Evolutionary conservation across 2,113 vertebrate genomes (phyloP).

Genomic region (Nesospiza acunhae): DNA sequence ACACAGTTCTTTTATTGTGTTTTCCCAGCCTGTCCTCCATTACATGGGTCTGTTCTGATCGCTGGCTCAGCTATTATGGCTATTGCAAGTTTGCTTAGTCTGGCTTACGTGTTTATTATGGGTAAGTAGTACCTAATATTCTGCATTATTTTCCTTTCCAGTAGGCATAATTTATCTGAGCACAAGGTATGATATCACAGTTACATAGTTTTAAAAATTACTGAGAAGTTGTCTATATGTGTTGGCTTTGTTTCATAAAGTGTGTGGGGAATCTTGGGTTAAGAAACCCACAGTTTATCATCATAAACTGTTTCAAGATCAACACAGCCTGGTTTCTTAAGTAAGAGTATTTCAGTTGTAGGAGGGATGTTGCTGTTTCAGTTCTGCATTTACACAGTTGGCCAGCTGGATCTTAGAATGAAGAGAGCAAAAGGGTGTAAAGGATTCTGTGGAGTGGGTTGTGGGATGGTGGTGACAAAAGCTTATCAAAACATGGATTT

Average conservation of each 20-base stretch:
- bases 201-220: neutral
- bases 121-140: conserved; percentile 71
- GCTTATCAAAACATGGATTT: neutral
- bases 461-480: neutral
- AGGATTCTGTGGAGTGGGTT: neutral
- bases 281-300: neutral
- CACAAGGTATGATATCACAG: neutral
- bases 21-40: conserved; percentile 69
- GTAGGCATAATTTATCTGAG: neutral
- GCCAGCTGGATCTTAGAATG: neutral
- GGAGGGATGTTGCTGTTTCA: neutral
- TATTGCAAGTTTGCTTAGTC: conserved; percentile 71
- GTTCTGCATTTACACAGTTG: neutral
- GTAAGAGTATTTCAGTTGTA: neutral
- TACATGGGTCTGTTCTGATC: conserved; percentile 71
- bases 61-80: conserved; percentile 76
- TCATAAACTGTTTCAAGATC: neutral
- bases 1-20: neutral
- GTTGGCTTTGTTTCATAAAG: neutral
- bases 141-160: neutral
- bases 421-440: neutral
- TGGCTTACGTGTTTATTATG: conserved; percentile 74
- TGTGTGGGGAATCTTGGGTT: neutral
- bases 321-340: neutral
- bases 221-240: neutral